A percentile compares a stretch with the other conserved stretches of the same genome.
Conservation (phyloP, 2,113 vertebrate genomes). For the Chaenogobius annularis region DNA sequence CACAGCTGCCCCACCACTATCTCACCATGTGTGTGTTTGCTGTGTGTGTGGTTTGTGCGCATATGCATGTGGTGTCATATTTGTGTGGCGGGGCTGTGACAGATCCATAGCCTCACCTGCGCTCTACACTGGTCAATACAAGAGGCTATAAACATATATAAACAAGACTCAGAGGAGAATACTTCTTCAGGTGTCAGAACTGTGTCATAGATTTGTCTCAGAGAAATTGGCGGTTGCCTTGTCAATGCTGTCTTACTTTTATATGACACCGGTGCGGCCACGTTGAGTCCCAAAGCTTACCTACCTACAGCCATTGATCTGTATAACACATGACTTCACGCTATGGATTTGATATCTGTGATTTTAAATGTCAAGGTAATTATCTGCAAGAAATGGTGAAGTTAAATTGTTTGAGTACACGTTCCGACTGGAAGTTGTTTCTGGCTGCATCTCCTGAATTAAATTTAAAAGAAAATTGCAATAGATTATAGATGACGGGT, state of each 20-base stretch:
- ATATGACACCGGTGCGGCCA: constrained; percentile 34
- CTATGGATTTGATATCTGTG: constrained; percentile 50
- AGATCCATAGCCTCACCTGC: constrained; percentile 35
- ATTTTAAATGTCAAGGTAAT: constrained; percentile 44
- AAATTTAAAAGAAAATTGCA: too few species aligned
- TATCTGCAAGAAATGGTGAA: constrained; percentile 16
- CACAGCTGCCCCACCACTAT: constrained; percentile 75
- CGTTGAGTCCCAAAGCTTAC: constrained; percentile 40
- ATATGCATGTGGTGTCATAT: constrained; percentile 40
- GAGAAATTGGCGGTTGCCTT: constrained; percentile 54
- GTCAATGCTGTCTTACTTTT: constrained; percentile 48
- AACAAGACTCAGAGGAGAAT: constrained; percentile 39
- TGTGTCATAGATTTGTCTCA: constrained; percentile 60
- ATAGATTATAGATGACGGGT: too few species aligned
- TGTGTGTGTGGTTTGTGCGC: constrained; percentile 40
- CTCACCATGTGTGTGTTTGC: constrained; percentile 59
- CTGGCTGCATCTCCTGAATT: neutral
- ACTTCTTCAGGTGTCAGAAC: constrained; percentile 41
- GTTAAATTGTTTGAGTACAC: neutral
- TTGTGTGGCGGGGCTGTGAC: constrained; percentile 37
- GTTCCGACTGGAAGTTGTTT: neutral
- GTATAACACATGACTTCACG: constrained; percentile 38
- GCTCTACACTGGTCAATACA: constrained; percentile 13
- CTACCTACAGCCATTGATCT: constrained; percentile 54
- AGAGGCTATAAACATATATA: constrained; percentile 13